Percentiles rank a stretch among this genome's conserved stretches.
These are phyloP conservation scores for Catocala fraxini DNA, from an alignment of 2,888 invertebrate species.

Conservation along the genomic window DNA sequence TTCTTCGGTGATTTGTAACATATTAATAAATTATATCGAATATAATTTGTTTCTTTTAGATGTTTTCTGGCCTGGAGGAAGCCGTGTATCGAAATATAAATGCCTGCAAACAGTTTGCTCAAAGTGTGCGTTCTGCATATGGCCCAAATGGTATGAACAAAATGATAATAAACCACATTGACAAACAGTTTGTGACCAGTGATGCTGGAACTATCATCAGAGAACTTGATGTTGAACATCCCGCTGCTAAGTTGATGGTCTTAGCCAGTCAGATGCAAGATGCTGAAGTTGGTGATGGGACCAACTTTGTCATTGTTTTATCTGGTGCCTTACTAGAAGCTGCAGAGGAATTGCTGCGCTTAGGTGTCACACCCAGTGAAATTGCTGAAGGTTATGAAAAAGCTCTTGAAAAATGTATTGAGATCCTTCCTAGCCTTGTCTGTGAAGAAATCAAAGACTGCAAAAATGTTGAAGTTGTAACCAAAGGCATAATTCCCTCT, in stretches of 20 bases:
- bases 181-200: constrained; percentile 99
- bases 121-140: constrained; percentile 97
- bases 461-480: constrained; percentile 90
- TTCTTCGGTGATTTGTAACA: no score
- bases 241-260: constrained; percentile 98
- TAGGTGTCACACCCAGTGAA: constrained; percentile 99
- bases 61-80: constrained; percentile 97
- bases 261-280: constrained; percentile 99
- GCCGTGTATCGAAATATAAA: constrained; percentile 98
- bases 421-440: constrained; percentile 94
- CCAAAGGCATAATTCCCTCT: constrained; percentile 92
- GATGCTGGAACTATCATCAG: constrained; percentile 99
- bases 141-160: constrained; percentile 99
- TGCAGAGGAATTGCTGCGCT: constrained; percentile 96
- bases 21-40: neutral
- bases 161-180: constrained; percentile 99
- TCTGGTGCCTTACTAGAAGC: constrained; percentile 97
- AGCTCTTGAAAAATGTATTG: constrained; percentile 95
- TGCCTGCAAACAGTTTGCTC: constrained; percentile 98
- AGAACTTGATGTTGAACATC: constrained; percentile 98
- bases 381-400: constrained; percentile 98
- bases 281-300: constrained; percentile 99
- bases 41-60: constrained; percentile 73
- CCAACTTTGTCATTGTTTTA: constrained; percentile 98
- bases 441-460: constrained; percentile 92